Conservation (phyloP, 2,797 vertebrate species). For the Helicolenus hilgendorfi region DNA sequence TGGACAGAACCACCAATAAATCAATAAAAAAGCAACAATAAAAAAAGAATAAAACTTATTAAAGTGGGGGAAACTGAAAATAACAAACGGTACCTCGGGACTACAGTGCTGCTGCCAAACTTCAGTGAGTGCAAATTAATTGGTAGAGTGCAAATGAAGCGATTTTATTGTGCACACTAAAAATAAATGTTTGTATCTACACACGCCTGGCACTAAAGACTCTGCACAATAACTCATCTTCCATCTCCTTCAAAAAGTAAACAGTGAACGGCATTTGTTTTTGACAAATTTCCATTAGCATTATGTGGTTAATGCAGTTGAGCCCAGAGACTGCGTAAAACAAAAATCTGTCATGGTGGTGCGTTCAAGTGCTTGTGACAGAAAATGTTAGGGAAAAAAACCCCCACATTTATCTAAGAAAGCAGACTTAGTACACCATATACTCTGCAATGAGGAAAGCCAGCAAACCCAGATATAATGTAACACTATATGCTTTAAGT, state of each 20-base stretch:
- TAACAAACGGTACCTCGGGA: constrained; percentile 10
- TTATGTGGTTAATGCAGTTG: no score
- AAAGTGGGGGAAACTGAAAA: neutral
- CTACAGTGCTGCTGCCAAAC: constrained; percentile 21
- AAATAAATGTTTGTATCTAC: constrained; percentile 24
- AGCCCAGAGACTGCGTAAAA: no score
- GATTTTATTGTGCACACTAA: constrained; percentile 40
- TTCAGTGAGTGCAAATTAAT: constrained; percentile 36
- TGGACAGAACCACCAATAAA: neutral
- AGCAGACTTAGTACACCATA: neutral
- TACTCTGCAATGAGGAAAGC: neutral
- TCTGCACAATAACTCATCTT: neutral
- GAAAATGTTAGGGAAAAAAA: no score
- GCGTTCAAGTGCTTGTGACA: no score
- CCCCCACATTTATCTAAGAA: no score
- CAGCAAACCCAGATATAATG: neutral
- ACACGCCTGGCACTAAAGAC: neutral
- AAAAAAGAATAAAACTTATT: neutral
- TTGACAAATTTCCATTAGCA: no score
- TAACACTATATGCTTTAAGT: neutral
- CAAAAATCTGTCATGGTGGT: no score
- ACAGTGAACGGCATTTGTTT: no score
- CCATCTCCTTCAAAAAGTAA: no score
- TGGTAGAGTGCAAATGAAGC: constrained; percentile 21
- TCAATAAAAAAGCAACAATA: constrained; percentile 22